Evolutionary conservation across 2,888 invertebrate species (phyloP), one percentile per base, ranked within the genome.

Genomic region (Sarcophaga rosellei): DNA sequence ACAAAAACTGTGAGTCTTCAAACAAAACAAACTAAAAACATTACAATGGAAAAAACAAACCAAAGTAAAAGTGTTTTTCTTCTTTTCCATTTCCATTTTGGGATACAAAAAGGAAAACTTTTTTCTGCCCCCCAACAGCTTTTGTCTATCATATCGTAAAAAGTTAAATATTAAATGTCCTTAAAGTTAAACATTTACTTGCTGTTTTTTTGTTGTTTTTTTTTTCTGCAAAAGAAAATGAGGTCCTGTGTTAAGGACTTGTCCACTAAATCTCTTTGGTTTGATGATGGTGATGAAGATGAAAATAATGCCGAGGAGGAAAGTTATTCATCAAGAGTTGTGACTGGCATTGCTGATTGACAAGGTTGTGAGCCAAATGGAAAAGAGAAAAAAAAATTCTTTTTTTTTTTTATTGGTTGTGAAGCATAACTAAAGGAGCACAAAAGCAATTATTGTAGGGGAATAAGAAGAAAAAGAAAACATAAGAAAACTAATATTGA

Each of bases 271-370:
- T 17, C 17, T 53, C 15, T 53, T 15, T 53, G 53, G 4, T 53
- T 53, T 53, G 17, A 17, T 17, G 35, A 35, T 35, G 10, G 12
- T 17, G 53, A 53, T 53, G 53, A 17, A 12, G 17, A 53, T 53
- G 53, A 15, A 53, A 53, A 53, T 53, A 53, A 53, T 17, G 79
- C 45, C 74, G 80, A 74, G 76, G 10, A 35, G 8, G 35, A 83
- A 86, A 81, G 84, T 84, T 84, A 78, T 86, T 86, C 84, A 81
- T 81, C 77, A 83, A 84, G 84, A 86, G 81, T 86, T 86, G 68
- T 83, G 82, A 77, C 77, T 72, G 72, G 65, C 82, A 82, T 82
- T 77, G 66, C 70, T 85, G 79, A 82, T 76, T 82, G 86, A 86
- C 86, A 86, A 84, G 86, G 86, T 86, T 86, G 68, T 47, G 77